Percentiles rank a stretch among this genome's conserved stretches.
Evolutionary conservation across 2,888 invertebrate genomes (phyloP).

Genomic region (Allacma fusca): DNA sequence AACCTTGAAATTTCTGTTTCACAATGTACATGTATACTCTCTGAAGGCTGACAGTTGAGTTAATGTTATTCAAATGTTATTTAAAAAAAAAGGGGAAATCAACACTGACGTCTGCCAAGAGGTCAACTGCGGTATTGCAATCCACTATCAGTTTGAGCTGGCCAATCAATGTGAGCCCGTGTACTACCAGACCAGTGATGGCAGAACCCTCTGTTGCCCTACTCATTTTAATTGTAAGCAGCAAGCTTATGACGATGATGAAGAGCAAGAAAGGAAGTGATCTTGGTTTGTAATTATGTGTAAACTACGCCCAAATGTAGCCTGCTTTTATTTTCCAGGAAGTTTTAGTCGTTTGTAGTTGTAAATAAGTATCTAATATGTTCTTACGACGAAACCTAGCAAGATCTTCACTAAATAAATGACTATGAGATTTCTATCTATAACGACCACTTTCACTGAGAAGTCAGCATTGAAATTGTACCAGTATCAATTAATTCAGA

Average conservation of each 20-base stretch:
- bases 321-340: too few relatives aligned
- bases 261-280: not conserved
- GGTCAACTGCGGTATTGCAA: constrained; percentile 55
- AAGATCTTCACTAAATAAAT: too few relatives aligned
- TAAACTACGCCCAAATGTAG: too few relatives aligned
- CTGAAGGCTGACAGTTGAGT: not conserved
- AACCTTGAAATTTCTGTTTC: too few relatives aligned
- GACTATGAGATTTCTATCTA: too few relatives aligned
- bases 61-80: constrained; percentile 30
- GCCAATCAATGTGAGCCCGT: constrained; percentile 54
- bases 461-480: too few relatives aligned
- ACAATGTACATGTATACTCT: too few relatives aligned
- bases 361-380: too few relatives aligned
- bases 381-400: too few relatives aligned
- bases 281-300: not conserved
- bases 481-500: too few relatives aligned
- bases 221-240: constrained; percentile 54
- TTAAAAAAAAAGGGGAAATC: constrained; percentile 49
- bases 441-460: too few relatives aligned
- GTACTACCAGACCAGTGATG: constrained; percentile 51
- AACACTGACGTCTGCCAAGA: constrained; percentile 53
- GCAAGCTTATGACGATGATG: not conserved
- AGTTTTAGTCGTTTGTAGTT: too few relatives aligned
- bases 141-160: constrained; percentile 52
- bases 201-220: constrained; percentile 57